Base-by-base conservation (phyloP, 2,113 vertebrate species). In the Lepisosteus osseus region DNA sequence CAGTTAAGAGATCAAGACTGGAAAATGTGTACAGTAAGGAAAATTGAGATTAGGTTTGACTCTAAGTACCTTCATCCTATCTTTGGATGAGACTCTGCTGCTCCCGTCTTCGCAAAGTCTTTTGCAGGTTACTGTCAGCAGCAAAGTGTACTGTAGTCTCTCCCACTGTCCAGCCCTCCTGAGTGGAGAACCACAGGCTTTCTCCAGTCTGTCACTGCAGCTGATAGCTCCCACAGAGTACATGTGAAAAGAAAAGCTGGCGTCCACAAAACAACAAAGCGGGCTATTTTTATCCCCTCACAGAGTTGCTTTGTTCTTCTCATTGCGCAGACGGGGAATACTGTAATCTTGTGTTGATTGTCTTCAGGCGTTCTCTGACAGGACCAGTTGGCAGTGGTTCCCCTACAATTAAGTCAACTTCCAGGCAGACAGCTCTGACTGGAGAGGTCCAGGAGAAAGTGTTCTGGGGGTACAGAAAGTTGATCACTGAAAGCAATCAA, bases 381-480 rank as follows among this genome's bases (percentile, higher is more conserved):
- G 63, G 78, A 77, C 67, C 68, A 79, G 77, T 67, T 74, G 74
- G 73, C 79, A 69, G 71, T 75, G 65, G 75, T 71, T 29, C 56
- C 65, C 65, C 64, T 72, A 41, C 76, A 80, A 83, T 80, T 77
- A 82, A 72, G 67, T 66, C 57, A 76, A 67, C 82, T 85, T 73
- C 68, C 40, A 72, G 70, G 54, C 77, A 65, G 72, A 61, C 59
- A 70, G 54, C 57, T 43, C 67, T 70, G 61, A 74, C 61, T 70
- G 61, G 8, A 65, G 42, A 55, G 72, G 69, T 44, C 29, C 9
- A 45, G 78, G 68, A 72, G 75, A 79, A 76, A 63, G n/a, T 15
- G 65, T 43, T 56, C 51, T 65, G 15, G 44, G 47, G 44, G 67
- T 65, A 65, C 40, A 8, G 61, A 62, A 47, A 51, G 47, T 51